phyloP scores from a whole-genome alignment of 2,113 vertebrate species.

The Paramormyrops kingsleyae region DNA sequence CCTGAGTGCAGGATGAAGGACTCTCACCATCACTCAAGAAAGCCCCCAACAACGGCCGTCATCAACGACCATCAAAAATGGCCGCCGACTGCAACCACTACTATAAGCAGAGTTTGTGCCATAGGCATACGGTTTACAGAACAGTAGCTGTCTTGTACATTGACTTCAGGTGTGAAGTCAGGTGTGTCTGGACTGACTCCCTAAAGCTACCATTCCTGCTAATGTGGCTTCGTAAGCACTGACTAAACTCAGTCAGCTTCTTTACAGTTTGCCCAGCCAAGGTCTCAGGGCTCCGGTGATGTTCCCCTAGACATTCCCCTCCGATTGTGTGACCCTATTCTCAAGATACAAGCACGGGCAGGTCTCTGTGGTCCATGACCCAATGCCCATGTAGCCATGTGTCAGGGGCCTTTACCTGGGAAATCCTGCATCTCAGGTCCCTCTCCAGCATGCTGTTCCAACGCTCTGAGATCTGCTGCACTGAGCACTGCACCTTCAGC shows the following conservation, averaged over 20 bases:
- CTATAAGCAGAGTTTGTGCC: neutral
- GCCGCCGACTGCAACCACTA: neutral
- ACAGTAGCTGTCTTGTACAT: neutral
- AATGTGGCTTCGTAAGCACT: neutral
- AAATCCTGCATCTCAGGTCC: slow-evolving; percentile 51
- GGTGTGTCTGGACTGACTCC: neutral
- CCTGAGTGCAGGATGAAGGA: slow-evolving; percentile 33
- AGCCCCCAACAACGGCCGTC: neutral
- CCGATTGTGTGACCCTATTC: neutral
- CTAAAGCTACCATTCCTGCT: neutral
- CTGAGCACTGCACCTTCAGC: slow-evolving; percentile 41
- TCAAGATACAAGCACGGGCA: neutral
- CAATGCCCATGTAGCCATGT: neutral
- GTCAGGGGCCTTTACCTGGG: slow-evolving; percentile 33
- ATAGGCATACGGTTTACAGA: neutral
- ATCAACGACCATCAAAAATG: neutral
- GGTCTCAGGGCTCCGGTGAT: neutral
- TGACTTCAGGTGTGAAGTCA: too few relatives aligned
- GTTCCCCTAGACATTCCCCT: slow-evolving; percentile 44
- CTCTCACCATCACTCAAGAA: neutral
- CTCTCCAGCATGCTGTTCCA: slow-evolving; percentile 42
- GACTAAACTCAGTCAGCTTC: neutral
- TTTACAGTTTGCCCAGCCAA: neutral
- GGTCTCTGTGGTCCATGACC: neutral
- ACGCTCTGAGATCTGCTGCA: slow-evolving; percentile 33